phyloP scores from a whole-genome alignment of 2,797 vertebrate species.

The Lutjanus campechanus region DNA sequence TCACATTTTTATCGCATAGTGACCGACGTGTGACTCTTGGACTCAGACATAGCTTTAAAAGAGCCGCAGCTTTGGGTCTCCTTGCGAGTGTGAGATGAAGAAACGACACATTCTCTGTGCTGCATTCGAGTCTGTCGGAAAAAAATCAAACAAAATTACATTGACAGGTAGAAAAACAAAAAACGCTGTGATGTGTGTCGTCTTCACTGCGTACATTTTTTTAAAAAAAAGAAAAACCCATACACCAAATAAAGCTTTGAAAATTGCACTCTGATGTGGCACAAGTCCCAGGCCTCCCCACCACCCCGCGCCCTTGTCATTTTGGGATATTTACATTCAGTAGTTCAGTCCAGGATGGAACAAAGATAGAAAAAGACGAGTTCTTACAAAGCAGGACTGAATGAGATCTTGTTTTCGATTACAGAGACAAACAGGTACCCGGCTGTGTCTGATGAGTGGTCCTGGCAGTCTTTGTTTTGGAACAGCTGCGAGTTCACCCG shows the following conservation, averaged over 20 bases:
- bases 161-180: slow-evolving; percentile 53
- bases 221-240: slow-evolving; percentile 17
- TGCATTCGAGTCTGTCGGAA: slow-evolving; percentile 62
- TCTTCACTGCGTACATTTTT: slow-evolving; percentile 40
- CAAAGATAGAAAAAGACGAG: slow-evolving; percentile 60
- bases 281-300: slow-evolving; percentile 46
- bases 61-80: slow-evolving; percentile 45
- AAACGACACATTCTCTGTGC: slow-evolving; percentile 76
- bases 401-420: slow-evolving; percentile 51
- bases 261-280: slow-evolving; percentile 81
- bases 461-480: slow-evolving; percentile 39
- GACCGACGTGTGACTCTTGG: slow-evolving; percentile 21
- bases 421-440: slow-evolving; percentile 40
- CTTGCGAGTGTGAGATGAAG: slow-evolving; percentile 19
- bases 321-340: slow-evolving; percentile 85
- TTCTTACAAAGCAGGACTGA: slow-evolving; percentile 68
- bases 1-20: slow-evolving; percentile 23
- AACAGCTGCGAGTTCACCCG: slow-evolving; percentile 51
- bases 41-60: slow-evolving; percentile 38
- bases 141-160: slow-evolving; percentile 4
- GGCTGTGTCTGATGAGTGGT: slow-evolving; percentile 28
- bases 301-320: neutral
- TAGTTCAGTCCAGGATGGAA: slow-evolving; percentile 71
- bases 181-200: slow-evolving; percentile 12
- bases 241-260: slow-evolving; percentile 78